Evolutionary conservation across 2,797 vertebrate genomes (phyloP).

Genomic region (Podargus strigoides): DNA sequence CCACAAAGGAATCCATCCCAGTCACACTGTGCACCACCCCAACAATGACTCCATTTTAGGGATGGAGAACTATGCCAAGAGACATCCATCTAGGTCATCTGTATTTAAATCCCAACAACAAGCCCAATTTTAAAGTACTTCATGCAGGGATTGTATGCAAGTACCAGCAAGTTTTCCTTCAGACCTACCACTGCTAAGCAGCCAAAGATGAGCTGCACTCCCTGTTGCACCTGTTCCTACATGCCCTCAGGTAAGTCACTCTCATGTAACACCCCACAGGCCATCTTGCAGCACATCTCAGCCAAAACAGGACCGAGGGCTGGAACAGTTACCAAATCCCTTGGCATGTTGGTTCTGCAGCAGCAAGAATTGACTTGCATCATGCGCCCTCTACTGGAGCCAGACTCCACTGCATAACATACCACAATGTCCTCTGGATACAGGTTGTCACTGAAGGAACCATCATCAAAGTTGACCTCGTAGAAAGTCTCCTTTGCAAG

Average conservation of each 20-base stretch:
- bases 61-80: background rate
- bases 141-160: background rate
- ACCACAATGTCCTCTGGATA: conserved; percentile 98
- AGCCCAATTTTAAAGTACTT: background rate
- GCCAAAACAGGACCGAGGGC: background rate
- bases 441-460: conserved; percentile 97
- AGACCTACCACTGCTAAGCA: background rate
- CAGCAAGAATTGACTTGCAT: background rate
- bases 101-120: background rate
- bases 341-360: background rate
- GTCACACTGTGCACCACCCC: background rate
- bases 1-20: background rate
- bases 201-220: background rate
- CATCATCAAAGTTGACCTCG: conserved; percentile 96
- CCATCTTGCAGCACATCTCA: background rate
- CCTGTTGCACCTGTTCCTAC: background rate
- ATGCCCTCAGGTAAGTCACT: background rate
- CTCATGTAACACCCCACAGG: background rate
- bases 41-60: background rate
- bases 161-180: background rate
- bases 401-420: background rate
- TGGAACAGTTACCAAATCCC: background rate
- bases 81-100: background rate
- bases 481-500: conserved; percentile 94
- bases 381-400: background rate